These are phyloP conservation scores for Chinchilla lanigera DNA, from an alignment of 2,113 vertebrate genomes.

Conservation along the genomic window DNA sequence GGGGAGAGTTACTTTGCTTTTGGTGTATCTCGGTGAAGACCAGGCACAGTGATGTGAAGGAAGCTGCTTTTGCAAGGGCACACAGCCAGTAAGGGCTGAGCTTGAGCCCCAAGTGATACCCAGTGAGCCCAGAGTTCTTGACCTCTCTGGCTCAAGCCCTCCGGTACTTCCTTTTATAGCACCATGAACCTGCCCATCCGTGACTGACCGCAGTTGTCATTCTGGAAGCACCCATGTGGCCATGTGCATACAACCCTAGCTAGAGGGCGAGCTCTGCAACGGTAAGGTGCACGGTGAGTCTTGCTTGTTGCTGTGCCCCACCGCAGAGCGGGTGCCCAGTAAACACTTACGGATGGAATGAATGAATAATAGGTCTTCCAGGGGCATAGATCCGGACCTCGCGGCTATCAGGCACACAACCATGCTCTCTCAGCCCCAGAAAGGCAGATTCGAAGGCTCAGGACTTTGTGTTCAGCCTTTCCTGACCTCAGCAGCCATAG, in stretches of 20 bases:
- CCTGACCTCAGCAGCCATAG: background rate
- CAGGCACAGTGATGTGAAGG: background rate
- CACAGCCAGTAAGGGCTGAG: background rate
- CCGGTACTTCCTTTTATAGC: background rate
- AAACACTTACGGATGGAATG: background rate
- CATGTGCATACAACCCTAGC: background rate
- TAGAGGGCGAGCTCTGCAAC: background rate
- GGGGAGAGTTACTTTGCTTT: background rate
- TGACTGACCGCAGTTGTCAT: background rate
- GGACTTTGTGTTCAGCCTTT: background rate
- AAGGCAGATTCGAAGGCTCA: background rate
- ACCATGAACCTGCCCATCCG: too few relatives aligned
- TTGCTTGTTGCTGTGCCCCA: background rate
- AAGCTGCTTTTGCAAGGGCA: slow-evolving; percentile 23
- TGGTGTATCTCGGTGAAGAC: background rate
- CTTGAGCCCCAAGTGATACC: background rate
- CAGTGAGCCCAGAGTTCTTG: background rate
- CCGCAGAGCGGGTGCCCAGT: background rate
- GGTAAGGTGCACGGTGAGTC: background rate
- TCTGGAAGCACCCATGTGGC: background rate
- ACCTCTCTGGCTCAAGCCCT: background rate
- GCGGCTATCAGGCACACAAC: background rate
- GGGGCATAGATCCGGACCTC: background rate
- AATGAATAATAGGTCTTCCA: background rate
- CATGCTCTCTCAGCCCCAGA: background rate